Base-by-base conservation (phyloP, 1,140 invertebrate genomes). In the Pogonomyrmex barbatus region DNA sequence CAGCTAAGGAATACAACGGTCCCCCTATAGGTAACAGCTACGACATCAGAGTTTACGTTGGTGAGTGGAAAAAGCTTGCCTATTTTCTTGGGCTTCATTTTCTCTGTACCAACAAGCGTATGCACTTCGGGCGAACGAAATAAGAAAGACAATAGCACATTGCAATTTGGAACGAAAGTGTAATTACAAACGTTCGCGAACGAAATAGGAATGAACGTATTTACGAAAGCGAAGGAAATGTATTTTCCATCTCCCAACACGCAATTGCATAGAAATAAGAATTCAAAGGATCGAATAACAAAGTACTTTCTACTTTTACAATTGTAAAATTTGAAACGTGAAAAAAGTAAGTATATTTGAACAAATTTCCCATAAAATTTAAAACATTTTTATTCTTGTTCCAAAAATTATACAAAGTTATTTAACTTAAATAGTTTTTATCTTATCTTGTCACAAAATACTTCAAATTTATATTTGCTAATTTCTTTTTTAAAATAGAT, bases 21-120 rank as follows among this genome's bases (percentile, higher is more conserved):
- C 97, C 98, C 2, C 98, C 98, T 0, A 98, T 98, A 73, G 98
- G 98, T 14, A 98, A 97, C 36, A 98, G 97, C 85, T 98, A 98
- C 93, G 97, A 98, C 91, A 96, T 98, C 47, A 95, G 97, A 92
- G 96, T 97, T 78, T 98, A 97, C 91, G 96, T 97, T 68, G 97
- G 97, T 98, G 95, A 96, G 96, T 95, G 30, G 81, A 87, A 47
- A 39, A 47, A 47, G 6, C 12, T 45, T 42, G 10, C 8, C 12
- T n/a, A 50, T 75, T 73, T 70, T 36, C 17, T 83, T 12, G 5
- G 10, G 1, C 8, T 71, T 70, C 14, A 70, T 45, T 56, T 47
- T 42, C 14, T 36, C 50, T 0, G 5, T 70, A 12, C 9, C 9
- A 8, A 68, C 12, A 6, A 71, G 47, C 24, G 42, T 50, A 50